Conservation (phyloP, 2,797 vertebrate species). For the Diceros bicornis region DNA sequence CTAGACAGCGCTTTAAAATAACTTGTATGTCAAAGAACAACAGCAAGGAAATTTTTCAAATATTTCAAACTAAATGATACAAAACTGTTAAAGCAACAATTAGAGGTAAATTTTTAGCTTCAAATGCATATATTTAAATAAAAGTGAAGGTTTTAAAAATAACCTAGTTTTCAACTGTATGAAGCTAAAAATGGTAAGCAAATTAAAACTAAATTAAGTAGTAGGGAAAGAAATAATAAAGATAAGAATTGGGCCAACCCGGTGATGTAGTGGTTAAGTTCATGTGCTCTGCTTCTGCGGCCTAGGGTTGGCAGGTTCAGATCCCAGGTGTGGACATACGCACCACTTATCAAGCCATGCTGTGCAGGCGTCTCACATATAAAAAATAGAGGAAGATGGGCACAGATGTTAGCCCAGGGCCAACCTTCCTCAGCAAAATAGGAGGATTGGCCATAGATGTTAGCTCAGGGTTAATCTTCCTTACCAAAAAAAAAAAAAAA, state of each 20-base stretch:
- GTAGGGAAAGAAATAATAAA: neutral
- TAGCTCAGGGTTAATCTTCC: too few relatives aligned
- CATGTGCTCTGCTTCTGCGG: too few relatives aligned
- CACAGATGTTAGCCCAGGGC: too few relatives aligned
- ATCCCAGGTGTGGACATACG: too few relatives aligned
- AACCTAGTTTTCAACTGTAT: neutral
- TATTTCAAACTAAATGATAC: neutral
- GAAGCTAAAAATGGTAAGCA: neutral
- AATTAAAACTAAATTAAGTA: neutral
- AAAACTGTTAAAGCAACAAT: neutral
- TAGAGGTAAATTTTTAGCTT: neutral
- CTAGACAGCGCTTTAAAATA: neutral
- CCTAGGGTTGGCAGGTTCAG: too few relatives aligned
- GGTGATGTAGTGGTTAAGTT: too few relatives aligned
- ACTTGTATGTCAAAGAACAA: neutral
- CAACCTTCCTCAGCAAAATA: too few relatives aligned
- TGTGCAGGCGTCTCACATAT: too few relatives aligned
- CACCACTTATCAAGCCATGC: too few relatives aligned
- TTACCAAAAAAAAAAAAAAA: too few relatives aligned
- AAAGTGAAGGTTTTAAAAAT: neutral
- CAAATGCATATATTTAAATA: neutral
- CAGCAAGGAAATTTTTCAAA: neutral
- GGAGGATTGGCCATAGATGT: too few relatives aligned
- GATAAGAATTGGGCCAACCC: neutral
- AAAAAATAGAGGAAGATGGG: too few relatives aligned